Evolutionary conservation across 2,113 vertebrate species (phyloP).

Genomic region (Leptosomus discolor): DNA sequence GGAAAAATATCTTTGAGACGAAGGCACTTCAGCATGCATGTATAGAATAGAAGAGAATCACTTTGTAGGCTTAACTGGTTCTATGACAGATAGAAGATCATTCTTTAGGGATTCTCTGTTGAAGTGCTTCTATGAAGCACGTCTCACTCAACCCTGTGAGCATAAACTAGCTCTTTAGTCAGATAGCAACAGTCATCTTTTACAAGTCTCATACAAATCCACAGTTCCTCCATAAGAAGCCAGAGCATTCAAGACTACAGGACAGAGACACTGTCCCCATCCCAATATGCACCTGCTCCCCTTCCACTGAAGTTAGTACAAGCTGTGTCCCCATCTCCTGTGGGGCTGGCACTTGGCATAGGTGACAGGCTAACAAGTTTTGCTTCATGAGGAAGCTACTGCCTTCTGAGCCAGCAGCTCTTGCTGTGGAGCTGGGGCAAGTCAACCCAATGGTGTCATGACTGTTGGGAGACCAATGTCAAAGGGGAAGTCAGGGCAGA

Average conservation of each 20-base stretch:
- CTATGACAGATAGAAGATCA: background rate
- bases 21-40: background rate
- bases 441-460: background rate
- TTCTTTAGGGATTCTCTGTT: background rate
- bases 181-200: background rate
- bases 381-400: background rate
- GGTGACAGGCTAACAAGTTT: background rate
- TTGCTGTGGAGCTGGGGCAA: background rate
- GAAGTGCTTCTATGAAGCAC: background rate
- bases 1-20: background rate
- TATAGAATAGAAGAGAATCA: background rate
- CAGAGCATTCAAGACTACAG: background rate
- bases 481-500: background rate
- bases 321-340: background rate
- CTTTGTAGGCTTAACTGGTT: background rate
- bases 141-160: background rate
- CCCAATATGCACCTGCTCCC: background rate
- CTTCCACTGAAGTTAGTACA: background rate
- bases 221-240: background rate
- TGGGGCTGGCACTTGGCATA: fast-evolving
- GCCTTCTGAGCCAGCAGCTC: background rate
- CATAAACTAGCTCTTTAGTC: background rate
- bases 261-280: background rate
- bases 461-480: background rate
- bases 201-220: background rate